Base-by-base conservation (phyloP, 2,888 invertebrate species). In the Temnothorax unifasciatus region DNA sequence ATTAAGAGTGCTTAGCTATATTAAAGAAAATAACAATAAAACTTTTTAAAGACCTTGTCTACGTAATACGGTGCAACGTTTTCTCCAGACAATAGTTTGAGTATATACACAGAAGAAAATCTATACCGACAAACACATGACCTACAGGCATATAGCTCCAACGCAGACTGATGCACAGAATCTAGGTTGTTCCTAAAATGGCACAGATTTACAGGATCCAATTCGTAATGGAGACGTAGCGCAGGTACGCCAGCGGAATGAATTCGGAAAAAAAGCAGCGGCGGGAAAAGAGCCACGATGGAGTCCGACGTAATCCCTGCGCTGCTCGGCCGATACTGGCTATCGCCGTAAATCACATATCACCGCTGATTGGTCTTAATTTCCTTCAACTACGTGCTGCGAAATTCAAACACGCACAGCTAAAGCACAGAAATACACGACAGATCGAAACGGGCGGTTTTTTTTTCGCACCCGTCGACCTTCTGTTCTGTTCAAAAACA, bases 361-460 rank as follows among this genome's bases (percentile, higher is more conserved):
- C 91, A 90, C 81, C 81, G 85, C 86, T 92, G 93, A 93, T 92
- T 92, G 92, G 88, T 93, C 92, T 91, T 92, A 92, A 93, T 93
- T 93, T 89, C 87, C 86, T 84, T 86, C 59, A 83, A 63, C 82
- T 92, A 93, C 93, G 93, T 93, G 93, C 86, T 57, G 57, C 66
- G 93, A 91, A 93, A 91, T 76, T 77, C 79, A 84, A 90, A 61
- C 61, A n/a, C 59, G 34, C 50, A 29, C 29, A 13, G 29, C 29
- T 44, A 15, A 75, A 54, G 75, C 41, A 50, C 63, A 64, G 29
- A 75, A 82, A 75, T 63, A 64, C 63, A 63, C 73, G 73, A 68
- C 64, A 18, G 25, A 66, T 50, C 54, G 66, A 18, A 38, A 29
- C 21, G 6, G 34, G 44, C 15, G 1, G 41, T 59, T 61, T 77